Evolutionary conservation across 2,888 invertebrate genomes (phyloP).

Genomic region (Archaeoteleia sp.): DNA sequence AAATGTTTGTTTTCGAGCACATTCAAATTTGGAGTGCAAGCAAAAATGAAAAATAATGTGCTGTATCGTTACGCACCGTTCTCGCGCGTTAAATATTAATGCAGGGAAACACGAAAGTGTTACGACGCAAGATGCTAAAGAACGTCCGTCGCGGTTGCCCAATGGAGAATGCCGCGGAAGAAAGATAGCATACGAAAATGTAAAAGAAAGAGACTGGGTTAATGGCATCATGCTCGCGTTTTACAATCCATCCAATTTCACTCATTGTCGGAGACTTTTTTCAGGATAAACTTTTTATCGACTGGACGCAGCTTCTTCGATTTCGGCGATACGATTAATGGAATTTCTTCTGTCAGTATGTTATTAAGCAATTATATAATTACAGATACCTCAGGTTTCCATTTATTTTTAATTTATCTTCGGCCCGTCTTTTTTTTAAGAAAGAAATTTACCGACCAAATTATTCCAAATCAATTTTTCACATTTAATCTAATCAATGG

Average conservation of each 20-base stretch:
- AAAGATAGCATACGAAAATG: slow-evolving; percentile 24
- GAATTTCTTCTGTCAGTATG: slow-evolving; percentile 11
- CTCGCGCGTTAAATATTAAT: slow-evolving; percentile 36
- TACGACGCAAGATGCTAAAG: slow-evolving; percentile 45
- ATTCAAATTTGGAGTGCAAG: slow-evolving; percentile 1
- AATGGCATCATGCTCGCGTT: slow-evolving; percentile 47
- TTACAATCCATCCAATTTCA: slow-evolving; percentile 47
- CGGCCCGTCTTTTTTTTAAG: too few species aligned
- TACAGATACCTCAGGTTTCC: slow-evolving; percentile 6
- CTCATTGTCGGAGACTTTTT: slow-evolving; percentile 44
- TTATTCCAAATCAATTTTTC: too few species aligned
- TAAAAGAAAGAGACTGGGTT: slow-evolving; percentile 33
- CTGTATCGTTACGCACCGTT: slow-evolving; percentile 20
- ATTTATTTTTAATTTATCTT: slow-evolving; percentile 10
- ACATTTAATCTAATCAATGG: too few species aligned
- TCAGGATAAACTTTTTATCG: slow-evolving; percentile 43
- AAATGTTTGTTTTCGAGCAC: not conserved
- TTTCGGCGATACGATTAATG: slow-evolving; percentile 11
- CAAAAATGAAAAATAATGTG: slow-evolving; percentile 29
- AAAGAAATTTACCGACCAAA: too few species aligned
- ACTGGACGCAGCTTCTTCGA: slow-evolving; percentile 26
- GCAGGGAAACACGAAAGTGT: slow-evolving; percentile 55
- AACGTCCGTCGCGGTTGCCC: slow-evolving; percentile 28
- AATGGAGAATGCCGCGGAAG: slow-evolving; percentile 18
- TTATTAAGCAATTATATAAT: slow-evolving; percentile 26